Percentiles rank a stretch among this genome's conserved stretches.
These are phyloP conservation scores for Pycnomerus fuliginosus DNA, from an alignment of 2,888 invertebrate genomes.

Conservation along the genomic window DNA sequence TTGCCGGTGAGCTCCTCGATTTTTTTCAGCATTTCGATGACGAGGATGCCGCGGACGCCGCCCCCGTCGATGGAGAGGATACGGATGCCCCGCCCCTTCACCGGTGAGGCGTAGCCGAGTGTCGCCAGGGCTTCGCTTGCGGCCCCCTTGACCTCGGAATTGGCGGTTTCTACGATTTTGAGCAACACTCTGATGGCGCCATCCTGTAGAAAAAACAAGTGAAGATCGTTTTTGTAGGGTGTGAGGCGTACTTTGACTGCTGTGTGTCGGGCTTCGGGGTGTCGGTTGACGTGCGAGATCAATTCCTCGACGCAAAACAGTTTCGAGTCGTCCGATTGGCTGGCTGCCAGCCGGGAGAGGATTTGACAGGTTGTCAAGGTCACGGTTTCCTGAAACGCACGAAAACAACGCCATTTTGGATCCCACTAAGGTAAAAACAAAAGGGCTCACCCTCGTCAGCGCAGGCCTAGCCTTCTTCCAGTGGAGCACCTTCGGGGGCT, in stretches of 20 bases:
- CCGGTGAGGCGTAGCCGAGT: slow-evolving; percentile 68
- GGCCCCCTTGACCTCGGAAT: slow-evolving; percentile 42
- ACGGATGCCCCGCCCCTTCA: slow-evolving; percentile 70
- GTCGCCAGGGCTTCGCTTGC: slow-evolving; percentile 61
- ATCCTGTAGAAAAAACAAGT: slow-evolving; percentile 53
- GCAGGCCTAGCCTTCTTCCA: no score
- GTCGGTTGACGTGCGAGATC: slow-evolving; percentile 69
- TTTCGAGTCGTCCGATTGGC: slow-evolving; percentile 59
- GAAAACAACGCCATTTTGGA: no score
- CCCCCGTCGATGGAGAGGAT: slow-evolving; percentile 87
- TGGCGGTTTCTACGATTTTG: slow-evolving; percentile 50
- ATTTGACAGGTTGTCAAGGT: slow-evolving; percentile 65
- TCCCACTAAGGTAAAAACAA: no score
- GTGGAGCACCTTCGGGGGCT: no score
- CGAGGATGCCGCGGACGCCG: slow-evolving; percentile 80
- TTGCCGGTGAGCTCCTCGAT: slow-evolving; percentile 71
- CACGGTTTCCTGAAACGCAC: slow-evolving; percentile 9
- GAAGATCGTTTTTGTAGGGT: background rate
- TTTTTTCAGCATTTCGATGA: slow-evolving; percentile 76
- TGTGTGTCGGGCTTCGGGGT: slow-evolving; percentile 70
- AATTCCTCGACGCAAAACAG: slow-evolving; percentile 68
- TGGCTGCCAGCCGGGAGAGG: slow-evolving; percentile 61
- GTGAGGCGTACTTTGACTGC: slow-evolving; percentile 64
- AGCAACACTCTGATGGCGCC: slow-evolving; percentile 66
- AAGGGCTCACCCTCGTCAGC: no score